Evolutionary conservation across 2,888 invertebrate species (phyloP).

Genomic region (Scaptomyza polygonia): DNA sequence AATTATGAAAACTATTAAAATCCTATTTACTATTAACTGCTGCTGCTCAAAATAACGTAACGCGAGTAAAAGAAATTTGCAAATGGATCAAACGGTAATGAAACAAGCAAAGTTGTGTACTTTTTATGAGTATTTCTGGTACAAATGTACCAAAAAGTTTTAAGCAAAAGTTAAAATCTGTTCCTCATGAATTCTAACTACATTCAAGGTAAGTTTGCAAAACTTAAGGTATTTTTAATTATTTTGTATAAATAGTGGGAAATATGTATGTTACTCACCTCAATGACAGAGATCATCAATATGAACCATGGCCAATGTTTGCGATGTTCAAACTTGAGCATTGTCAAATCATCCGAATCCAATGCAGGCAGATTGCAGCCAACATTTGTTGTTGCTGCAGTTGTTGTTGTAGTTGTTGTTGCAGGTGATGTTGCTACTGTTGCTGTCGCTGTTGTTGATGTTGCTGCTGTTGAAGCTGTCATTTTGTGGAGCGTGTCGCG

Average conservation of each 20-base stretch:
- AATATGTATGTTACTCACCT: constrained; percentile 64
- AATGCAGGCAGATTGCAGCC: constrained; percentile 35
- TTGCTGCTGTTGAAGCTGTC: constrained; percentile 22
- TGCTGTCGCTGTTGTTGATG: constrained; percentile 22
- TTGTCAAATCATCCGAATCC: constrained; percentile 59
- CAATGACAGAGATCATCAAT: constrained; percentile 81
- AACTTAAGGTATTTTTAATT: not conserved
- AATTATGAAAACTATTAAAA: constrained; percentile 40
- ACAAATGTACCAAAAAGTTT: not conserved
- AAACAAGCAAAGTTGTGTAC: not conserved
- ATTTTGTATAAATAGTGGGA: not conserved
- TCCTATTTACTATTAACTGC: constrained; percentile 18
- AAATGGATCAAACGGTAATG: constrained; percentile 21
- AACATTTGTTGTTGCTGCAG: constrained; percentile 21
- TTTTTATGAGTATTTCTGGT: not conserved
- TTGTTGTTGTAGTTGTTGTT: constrained; percentile 15
- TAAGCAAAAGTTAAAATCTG: too few species aligned
- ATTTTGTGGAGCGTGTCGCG: constrained; percentile 52
- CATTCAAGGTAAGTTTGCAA: not conserved
- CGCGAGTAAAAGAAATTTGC: not conserved
- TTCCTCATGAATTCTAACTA: not conserved
- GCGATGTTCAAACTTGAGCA: constrained; percentile 76
- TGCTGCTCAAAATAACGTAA: not conserved
- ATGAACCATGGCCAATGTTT: constrained; percentile 82
- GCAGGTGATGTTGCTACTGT: constrained; percentile 20